Base-by-base conservation (phyloP, 1,140 invertebrate genomes). In the Magallana ariakensis region DNA sequence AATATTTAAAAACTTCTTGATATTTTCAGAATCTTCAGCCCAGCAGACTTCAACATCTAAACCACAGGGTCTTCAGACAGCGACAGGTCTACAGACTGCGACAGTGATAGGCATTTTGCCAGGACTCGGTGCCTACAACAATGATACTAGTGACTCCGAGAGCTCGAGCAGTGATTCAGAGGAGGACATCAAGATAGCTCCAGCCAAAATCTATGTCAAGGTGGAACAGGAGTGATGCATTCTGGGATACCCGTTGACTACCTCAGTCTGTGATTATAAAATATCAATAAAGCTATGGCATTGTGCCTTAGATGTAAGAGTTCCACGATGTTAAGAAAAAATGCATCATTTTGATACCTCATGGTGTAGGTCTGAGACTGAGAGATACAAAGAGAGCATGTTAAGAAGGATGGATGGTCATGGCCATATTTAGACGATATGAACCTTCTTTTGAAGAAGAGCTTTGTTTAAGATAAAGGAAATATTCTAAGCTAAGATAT, bases 21-120 rank as follows among this genome's bases (percentile, higher is more conserved):
- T 19, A 19, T 33, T 26, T 75, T 75, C 66, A 75, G 26, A 75
- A 75, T 26, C 66, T 11, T 75, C 22, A 75, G 66, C 22, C 4
- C 66, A 13, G 66, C 22, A 75, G 66, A 75, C 26, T 26, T 4
- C 66, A 70, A 22, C 58, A 62, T 15, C 19, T 26, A 53, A 82
- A 55, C 9, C 46, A 57, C 33, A 53, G 7, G 84, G 57, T 22
- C 56, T 19, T 85, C 90, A 90, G 93, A 95, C 94, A 8, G 92
- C 97, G 56, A 96, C 96, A 81, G 97, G 57, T n/a, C 56, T 19
- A 84, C 90, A 90, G 93, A 95, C 94, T 6, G 92, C 97, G 57
- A 96, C 96, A 81, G 97, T 97, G 90, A 96, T 97, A 85, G 97
- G 96, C 1, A 96, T 97, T 84, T 94, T 98, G 66, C 97, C 97